Base-by-base conservation (phyloP, 2,888 invertebrate genomes). In the Timema cristinae region DNA sequence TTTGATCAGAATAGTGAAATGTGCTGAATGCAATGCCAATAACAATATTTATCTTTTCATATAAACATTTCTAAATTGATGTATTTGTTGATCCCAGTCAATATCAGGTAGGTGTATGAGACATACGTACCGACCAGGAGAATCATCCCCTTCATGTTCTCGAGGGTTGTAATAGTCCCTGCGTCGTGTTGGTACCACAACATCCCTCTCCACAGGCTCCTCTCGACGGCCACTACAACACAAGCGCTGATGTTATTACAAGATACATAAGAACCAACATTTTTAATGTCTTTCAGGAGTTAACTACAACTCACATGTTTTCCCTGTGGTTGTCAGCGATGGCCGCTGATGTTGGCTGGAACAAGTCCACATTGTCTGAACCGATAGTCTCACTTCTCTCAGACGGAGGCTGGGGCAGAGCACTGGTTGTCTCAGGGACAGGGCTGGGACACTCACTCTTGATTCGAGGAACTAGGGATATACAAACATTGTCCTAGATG, bases 331-430 rank as follows among this genome's bases (percentile, higher is more conserved):
- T n/a, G 47, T 63, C 56, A 49, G n/a, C n/a, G n/a, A n/a, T n/a
- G n/a, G 67, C 15, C n/a, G 63, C 47, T n/a, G 71, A 32, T 7
- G 67, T 15, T 7, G 71, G 75, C 13, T 54, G 67, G 56, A 63
- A 74, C n/a, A 73, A 74, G 9, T 75, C 76, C 7, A 77, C 76
- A 61, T 72, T 75, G 68, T 78, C 78, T 49, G 78, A 78, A 4
- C 78, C 78, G 59, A 78, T 78, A 5, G 78, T 78, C 69, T 78
- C 78, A 74, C 78, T 78, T 54, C 78, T 70, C 66, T 77, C 76
- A 7, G 76, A 73, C 13, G 73, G 73, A 50, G 74, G 75, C 67
- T 75, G 75, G 52, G 71, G 68, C 16, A 70, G 48, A 13, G 13
- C 52, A 48, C 32, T 61, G 52, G 50, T 59, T 47, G 63, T 63